Conservation (phyloP, 2,113 vertebrate species). For the Malurus melanocephalus region DNA sequence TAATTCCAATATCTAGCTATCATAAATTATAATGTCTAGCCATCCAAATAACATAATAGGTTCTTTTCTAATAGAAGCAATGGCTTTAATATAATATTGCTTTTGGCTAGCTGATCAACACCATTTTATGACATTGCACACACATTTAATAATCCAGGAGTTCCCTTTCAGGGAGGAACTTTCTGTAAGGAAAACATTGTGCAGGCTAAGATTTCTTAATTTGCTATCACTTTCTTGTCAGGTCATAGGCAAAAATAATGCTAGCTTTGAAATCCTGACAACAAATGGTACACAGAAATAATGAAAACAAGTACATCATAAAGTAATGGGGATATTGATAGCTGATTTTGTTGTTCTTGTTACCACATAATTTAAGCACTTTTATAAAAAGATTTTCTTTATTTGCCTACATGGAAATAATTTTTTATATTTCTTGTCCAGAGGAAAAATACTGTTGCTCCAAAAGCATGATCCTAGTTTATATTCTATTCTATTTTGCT, state of each 20-base stretch:
- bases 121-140: background rate
- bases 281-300: background rate
- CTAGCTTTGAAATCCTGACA: background rate
- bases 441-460: background rate
- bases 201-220: too few relatives aligned
- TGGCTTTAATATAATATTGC: background rate
- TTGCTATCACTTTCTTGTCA: background rate
- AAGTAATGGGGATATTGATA: background rate
- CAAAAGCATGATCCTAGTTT: constrained; percentile 5
- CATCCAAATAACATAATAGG: background rate
- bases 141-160: background rate
- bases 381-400: background rate
- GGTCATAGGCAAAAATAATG: background rate
- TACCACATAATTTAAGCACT: background rate
- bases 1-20: background rate
- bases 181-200: background rate
- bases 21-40: background rate
- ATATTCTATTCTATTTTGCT: background rate
- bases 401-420: background rate
- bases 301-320: background rate
- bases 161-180: background rate
- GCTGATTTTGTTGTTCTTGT: background rate
- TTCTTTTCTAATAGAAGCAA: background rate
- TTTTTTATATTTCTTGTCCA: background rate
- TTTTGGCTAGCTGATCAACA: background rate